phyloP scores from a whole-genome alignment of 2,113 vertebrate genomes.

The Cyanistes caeruleus region DNA sequence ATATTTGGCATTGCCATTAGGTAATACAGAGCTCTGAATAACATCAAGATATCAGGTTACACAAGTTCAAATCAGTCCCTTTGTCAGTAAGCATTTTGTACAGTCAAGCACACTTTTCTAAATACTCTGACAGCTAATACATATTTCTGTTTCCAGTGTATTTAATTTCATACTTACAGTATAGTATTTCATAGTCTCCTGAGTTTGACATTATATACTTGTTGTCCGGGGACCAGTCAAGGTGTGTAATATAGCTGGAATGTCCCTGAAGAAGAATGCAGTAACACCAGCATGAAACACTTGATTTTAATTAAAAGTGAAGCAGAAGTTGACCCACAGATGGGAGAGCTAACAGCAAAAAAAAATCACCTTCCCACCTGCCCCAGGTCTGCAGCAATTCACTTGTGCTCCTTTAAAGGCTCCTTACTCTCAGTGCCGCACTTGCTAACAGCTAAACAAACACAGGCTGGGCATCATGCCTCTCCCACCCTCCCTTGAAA shows the following conservation, averaged over 20 bases:
- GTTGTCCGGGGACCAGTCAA: constrained; percentile 99
- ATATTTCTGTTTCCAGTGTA: neutral
- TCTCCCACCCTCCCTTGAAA: neutral
- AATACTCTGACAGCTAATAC: neutral
- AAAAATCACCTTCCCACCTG: neutral
- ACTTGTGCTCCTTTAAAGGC: neutral
- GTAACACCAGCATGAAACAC: neutral
- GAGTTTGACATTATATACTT: constrained; percentile 99
- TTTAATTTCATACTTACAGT: constrained; percentile 87
- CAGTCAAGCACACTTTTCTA: neutral
- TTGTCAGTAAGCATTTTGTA: constrained; percentile 33
- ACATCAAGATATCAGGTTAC: constrained; percentile 61
- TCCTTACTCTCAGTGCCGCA: neutral
- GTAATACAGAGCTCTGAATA: constrained; percentile 58
- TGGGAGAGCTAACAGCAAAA: neutral
- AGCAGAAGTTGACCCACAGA: neutral
- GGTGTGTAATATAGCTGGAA: constrained; percentile 99
- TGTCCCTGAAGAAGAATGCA: constrained; percentile 85
- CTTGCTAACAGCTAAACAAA: neutral
- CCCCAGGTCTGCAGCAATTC: neutral
- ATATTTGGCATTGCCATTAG: constrained; percentile 64
- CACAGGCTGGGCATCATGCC: neutral
- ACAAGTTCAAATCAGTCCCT: constrained; percentile 18
- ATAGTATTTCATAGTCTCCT: constrained; percentile 98
- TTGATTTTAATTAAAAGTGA: neutral